Evolutionary conservation across 2,113 vertebrate genomes (phyloP), one percentile per base, ranked within the genome.

Genomic region (Acanthochromis polyacanthus): DNA sequence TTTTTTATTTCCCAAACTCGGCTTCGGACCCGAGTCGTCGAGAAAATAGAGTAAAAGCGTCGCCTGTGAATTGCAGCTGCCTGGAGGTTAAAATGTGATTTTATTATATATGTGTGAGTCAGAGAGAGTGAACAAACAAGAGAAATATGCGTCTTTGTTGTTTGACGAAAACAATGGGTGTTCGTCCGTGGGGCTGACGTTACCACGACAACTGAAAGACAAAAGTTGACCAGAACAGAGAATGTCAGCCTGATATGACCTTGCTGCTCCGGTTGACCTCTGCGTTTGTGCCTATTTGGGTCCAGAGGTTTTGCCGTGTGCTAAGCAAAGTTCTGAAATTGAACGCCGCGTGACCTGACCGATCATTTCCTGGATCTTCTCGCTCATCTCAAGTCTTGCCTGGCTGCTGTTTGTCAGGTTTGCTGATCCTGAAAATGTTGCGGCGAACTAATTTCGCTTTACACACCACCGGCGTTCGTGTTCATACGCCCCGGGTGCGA

Each of bases 141-240:
- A 68, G 73, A 87, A 88, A 86, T 79, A 80, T 71, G 70, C 56
- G 67, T 75, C 71, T 81, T 72, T 85, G 74, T 68, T 79, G 59
- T 89, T 86, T 83, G n/a, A 70, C 75, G 19, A 75, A 88, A 89
- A 89, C 89, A 92, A 90, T 84, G 71, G 76, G 43, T 73, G 63
- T 87, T 84, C 81, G 55, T 81, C 71, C 59, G 53, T 59, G 84
- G 77, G 15, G 71, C 71, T 80, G 83, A 69, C 51, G 89, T 92
- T 88, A 75, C 90, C 90, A 80, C 20, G 85, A 88, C 91, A 63
- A 93, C 93, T 53, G 43, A 78, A 84, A 83, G 79, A 92, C 91
- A 92, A 92, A 91, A 89, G 91, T 92, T 93, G 91, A 93, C 91
- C 91, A 84, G 76, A 89, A 55, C 50, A 48, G 70, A 70, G 91